Percentiles rank a stretch among this genome's conserved stretches.
phyloP scores from a whole-genome alignment of 2,888 invertebrate species.

The Sycophila texana region DNA sequence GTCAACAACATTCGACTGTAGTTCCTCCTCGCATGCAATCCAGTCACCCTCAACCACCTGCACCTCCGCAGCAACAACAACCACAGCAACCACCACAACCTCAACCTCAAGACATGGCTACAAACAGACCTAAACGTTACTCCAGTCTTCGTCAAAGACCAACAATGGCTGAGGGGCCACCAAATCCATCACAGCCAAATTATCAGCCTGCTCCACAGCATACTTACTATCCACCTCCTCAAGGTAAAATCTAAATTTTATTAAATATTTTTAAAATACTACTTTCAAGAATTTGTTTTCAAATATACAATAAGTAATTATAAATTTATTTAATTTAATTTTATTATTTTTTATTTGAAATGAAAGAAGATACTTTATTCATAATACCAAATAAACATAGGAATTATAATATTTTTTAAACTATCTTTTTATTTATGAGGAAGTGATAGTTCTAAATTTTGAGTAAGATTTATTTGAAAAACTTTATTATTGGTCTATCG shows the following conservation, averaged over 20 bases:
- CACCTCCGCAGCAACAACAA: constrained; percentile 55
- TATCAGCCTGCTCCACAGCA: constrained; percentile 71
- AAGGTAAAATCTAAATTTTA: constrained; percentile 63
- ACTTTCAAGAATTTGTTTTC: constrained; percentile 26
- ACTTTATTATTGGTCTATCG: background rate
- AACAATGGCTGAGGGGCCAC: constrained; percentile 68
- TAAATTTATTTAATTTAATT: background rate
- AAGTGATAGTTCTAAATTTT: background rate
- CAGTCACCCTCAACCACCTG: constrained; percentile 67
- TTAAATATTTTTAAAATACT: background rate
- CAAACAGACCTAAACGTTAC: constrained; percentile 81
- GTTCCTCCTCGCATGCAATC: constrained; percentile 74
- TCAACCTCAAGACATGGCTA: constrained; percentile 72
- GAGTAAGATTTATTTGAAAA: background rate
- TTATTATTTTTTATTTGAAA: background rate
- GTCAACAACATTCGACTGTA: constrained; percentile 68
- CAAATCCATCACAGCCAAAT: constrained; percentile 64
- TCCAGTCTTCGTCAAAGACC: constrained; percentile 81
- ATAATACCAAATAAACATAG: background rate
- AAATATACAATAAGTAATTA: constrained; percentile 8
- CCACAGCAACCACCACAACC: constrained; percentile 60
- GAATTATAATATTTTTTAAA: too few species aligned
- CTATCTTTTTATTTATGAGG: too few species aligned
- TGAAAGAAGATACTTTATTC: background rate
- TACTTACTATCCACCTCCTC: constrained; percentile 69